A percentile compares a stretch with the other conserved stretches of the same genome.
Evolutionary conservation across 2,797 vertebrate genomes (phyloP).

Genomic region (Cichlasoma orientale): DNA sequence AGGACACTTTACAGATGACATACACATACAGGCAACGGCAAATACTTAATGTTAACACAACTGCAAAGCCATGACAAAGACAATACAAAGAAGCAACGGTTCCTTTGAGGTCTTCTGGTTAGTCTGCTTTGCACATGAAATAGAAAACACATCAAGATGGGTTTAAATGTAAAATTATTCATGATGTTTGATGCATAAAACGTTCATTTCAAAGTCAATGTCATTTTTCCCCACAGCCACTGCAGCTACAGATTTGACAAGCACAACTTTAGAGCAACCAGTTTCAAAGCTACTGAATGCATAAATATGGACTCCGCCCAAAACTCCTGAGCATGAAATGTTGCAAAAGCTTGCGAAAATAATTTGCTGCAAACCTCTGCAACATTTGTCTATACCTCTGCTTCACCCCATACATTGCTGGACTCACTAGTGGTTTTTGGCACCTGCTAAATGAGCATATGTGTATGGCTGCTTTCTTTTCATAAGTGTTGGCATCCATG

Average conservation of each 20-base stretch:
- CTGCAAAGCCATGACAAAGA: conserved; percentile 1
- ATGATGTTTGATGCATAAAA: conserved; percentile 26
- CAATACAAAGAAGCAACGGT: conserved; percentile 2
- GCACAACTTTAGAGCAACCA: conserved; percentile 29
- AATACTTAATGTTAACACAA: conserved; percentile 4
- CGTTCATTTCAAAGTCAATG: conserved; percentile 26
- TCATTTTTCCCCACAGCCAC: conserved; percentile 22
- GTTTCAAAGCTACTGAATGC: conserved; percentile 38
- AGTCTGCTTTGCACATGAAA: conserved; percentile 33
- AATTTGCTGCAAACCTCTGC: conserved; percentile 23
- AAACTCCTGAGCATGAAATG: conserved; percentile 6
- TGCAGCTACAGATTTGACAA: conserved; percentile 45
- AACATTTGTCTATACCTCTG: conserved; percentile 9
- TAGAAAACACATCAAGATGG: neutral
- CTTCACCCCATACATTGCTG: neutral
- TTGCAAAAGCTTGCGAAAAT: conserved; percentile 37
- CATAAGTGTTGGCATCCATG: neutral
- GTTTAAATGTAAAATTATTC: conserved; percentile 60
- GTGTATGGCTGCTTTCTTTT: neutral
- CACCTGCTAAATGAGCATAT: neutral
- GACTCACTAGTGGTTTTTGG: neutral
- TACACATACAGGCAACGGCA: neutral
- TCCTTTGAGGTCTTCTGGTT: conserved; percentile 21
- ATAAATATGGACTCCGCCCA: conserved; percentile 35
- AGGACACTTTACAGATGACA: conserved; percentile 5